Conservation (phyloP, 92 coral and sea anemone species). For the Bergia puertoricense region DNA sequence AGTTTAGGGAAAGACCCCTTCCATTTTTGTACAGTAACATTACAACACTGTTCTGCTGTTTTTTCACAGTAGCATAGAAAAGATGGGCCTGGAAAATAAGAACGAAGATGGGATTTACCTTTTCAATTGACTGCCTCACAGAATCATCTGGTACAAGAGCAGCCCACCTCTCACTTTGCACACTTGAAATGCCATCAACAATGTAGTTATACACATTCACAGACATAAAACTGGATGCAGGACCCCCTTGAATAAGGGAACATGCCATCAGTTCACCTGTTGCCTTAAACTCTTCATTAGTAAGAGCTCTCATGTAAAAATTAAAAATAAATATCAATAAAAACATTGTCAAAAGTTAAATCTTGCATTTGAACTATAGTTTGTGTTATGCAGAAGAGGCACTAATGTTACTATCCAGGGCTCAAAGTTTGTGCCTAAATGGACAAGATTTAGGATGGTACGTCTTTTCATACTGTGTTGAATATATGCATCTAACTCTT, state of each 20-base stretch:
- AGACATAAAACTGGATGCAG: slow-evolving; percentile 50
- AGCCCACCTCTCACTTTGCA: slow-evolving; percentile 48
- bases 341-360: slow-evolving; percentile 50
- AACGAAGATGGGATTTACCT: slow-evolving; percentile 12
- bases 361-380: too few relatives aligned
- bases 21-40: background rate
- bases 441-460: background rate
- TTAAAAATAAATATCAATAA: slow-evolving; percentile 53
- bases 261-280: slow-evolving; percentile 66
- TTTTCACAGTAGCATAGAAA: background rate
- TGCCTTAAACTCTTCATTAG: slow-evolving; percentile 62
- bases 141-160: slow-evolving; percentile 45
- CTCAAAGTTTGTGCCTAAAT: too few relatives aligned
- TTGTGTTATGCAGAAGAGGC: background rate
- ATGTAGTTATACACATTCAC: slow-evolving; percentile 49
- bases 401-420: too few relatives aligned
- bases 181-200: slow-evolving; percentile 50
- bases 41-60: background rate
- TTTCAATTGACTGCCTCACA: slow-evolving; percentile 47
- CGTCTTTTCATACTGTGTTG: background rate
- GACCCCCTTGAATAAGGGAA: slow-evolving; percentile 50
- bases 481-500: background rate
- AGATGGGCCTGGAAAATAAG: background rate
- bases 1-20: too few relatives aligned
- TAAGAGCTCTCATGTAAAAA: slow-evolving; percentile 67